Percentiles rank a stretch among this genome's conserved stretches.
Evolutionary conservation across 92 coral and sea anemone genomes (phyloP).

Genomic region (Paramuricea clavata): DNA sequence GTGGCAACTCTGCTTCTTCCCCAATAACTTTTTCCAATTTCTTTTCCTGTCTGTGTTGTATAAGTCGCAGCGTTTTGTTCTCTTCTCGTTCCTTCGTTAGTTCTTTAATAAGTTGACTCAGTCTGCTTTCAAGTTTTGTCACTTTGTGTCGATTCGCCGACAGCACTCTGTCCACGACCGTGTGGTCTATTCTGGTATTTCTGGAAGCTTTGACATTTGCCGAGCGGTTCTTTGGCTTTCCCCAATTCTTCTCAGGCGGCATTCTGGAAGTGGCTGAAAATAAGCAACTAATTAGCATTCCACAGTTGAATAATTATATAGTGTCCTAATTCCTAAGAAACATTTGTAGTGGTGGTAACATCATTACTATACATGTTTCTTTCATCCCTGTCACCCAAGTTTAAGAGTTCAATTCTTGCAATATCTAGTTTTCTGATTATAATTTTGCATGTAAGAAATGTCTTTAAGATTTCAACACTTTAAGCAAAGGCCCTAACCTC

Average conservation of each 20-base stretch:
- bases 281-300: background rate
- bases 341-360: no score
- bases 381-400: no score
- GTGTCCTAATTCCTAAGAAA: no score
- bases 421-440: no score
- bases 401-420: no score
- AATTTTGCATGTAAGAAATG: no score
- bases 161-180: constrained; percentile 84
- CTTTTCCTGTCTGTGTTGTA: constrained; percentile 83
- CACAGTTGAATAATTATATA: background rate
- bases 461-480: no score
- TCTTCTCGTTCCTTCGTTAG: constrained; percentile 77
- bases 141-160: constrained; percentile 94
- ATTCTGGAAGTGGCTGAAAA: constrained; percentile 56
- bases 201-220: constrained; percentile 68
- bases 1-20: constrained; percentile 86
- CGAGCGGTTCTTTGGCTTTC: constrained; percentile 8
- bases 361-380: no score
- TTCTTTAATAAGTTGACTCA: constrained; percentile 87
- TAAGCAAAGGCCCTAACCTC: no score
- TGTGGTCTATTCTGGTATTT: constrained; percentile 63
- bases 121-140: constrained; percentile 77
- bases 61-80: constrained; percentile 81
- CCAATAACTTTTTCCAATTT: constrained; percentile 79
- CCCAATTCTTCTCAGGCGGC: constrained; percentile 28